Evolutionary conservation across 2,113 vertebrate species (phyloP).

Genomic region (Alectura lathami): DNA sequence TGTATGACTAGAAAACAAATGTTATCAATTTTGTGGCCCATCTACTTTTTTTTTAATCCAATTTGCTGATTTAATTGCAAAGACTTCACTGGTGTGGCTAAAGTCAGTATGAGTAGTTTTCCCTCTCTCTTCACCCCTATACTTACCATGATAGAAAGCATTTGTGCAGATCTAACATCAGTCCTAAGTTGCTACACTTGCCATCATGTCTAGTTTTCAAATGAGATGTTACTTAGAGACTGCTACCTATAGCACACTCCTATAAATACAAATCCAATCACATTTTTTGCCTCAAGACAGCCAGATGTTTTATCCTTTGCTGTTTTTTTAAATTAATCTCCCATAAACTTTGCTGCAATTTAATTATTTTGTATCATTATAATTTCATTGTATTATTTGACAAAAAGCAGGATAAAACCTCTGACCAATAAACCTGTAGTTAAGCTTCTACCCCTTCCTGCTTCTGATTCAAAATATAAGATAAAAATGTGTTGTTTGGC

Average conservation of each 20-base stretch:
- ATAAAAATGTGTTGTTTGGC: not conserved
- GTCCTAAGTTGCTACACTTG: not conserved
- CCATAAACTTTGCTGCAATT: not conserved
- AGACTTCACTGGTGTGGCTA: not conserved
- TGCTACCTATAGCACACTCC: not conserved
- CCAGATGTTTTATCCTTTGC: not conserved
- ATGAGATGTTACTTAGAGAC: constrained; percentile 11
- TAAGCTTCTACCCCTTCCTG: not conserved
- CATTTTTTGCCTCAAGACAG: not conserved
- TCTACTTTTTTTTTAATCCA: not conserved
- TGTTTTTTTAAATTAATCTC: not conserved
- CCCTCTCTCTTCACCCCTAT: not conserved
- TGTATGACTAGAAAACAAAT: constrained; percentile 30
- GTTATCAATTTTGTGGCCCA: not conserved
- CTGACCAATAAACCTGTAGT: not conserved
- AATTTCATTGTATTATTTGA: not conserved
- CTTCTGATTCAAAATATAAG: not conserved
- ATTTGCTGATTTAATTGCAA: not conserved
- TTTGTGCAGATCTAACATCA: not conserved
- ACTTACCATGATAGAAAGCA: not conserved
- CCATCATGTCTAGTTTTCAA: not conserved
- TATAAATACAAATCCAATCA: not conserved
- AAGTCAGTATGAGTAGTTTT: not conserved
- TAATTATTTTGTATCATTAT: not conserved
- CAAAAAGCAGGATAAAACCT: not conserved